Evolutionary conservation across 2,888 invertebrate genomes (phyloP).

Genomic region (Zygogramma bicolorata): DNA sequence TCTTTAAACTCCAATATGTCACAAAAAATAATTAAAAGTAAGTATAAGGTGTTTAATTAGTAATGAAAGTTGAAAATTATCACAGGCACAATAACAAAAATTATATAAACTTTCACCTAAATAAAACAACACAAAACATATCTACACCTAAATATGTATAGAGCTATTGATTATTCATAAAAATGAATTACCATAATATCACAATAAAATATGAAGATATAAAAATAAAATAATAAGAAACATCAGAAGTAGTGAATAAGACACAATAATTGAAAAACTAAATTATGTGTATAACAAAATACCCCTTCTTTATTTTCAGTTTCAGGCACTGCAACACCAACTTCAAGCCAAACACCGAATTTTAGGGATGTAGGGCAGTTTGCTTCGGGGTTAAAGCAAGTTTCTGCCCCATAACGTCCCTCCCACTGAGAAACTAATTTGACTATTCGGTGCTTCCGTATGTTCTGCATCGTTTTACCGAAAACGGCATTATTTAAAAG

Average conservation of each 20-base stretch:
- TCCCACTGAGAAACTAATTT: too few species aligned
- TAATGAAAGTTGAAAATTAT: slow-evolving; percentile 16
- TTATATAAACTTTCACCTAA: slow-evolving; percentile 14
- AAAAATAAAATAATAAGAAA: slow-evolving; percentile 16
- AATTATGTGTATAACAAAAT: slow-evolving; percentile 14
- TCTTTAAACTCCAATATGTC: slow-evolving; percentile 16
- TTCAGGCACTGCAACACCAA: slow-evolving; percentile 18
- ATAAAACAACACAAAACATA: slow-evolving; percentile 16
- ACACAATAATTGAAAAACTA: not conserved
- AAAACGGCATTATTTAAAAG: too few species aligned
- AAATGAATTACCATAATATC: slow-evolving; percentile 15
- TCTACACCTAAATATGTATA: slow-evolving; percentile 11
- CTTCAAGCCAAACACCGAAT: slow-evolving; percentile 15
- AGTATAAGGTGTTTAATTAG: slow-evolving; percentile 12
- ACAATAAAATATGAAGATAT: slow-evolving; percentile 17
- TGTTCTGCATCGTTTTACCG: too few species aligned
- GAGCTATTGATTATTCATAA: slow-evolving; percentile 13
- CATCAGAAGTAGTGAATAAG: slow-evolving; percentile 14
- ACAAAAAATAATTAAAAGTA: slow-evolving; percentile 16
- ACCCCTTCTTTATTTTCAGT: slow-evolving; percentile 15
- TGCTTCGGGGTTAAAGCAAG: slow-evolving; percentile 17
- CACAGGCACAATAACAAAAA: slow-evolving; percentile 13
- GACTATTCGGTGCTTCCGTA: too few species aligned
- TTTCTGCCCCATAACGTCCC: too few species aligned
- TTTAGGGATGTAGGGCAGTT: slow-evolving; percentile 12